phyloP scores from a whole-genome alignment of 2,797 vertebrate species.

The Glossophaga mutica region DNA sequence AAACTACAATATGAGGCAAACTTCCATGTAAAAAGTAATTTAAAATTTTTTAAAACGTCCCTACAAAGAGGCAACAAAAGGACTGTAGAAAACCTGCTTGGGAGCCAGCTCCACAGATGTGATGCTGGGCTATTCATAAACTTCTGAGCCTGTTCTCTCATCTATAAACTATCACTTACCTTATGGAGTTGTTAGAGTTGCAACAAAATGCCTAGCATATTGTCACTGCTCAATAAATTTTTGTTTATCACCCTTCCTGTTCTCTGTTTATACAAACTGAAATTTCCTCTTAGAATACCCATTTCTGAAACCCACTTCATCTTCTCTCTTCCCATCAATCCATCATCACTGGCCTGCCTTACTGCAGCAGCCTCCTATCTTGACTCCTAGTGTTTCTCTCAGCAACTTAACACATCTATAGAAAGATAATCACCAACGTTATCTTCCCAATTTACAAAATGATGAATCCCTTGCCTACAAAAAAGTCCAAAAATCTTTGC shows the following conservation, averaged over 20 bases:
- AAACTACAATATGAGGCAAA: constrained; percentile 38
- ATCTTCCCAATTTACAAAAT: not conserved
- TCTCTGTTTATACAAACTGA: not conserved
- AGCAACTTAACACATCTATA: not conserved
- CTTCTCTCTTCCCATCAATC: not conserved
- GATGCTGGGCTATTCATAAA: not conserved
- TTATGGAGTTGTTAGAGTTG: not conserved
- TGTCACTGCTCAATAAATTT: not conserved
- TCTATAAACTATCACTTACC: not conserved
- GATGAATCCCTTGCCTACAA: not conserved
- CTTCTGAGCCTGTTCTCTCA: not conserved
- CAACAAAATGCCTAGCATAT: not conserved
- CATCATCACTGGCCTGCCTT: not conserved
- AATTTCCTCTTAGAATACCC: not conserved
- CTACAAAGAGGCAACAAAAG: constrained; percentile 2
- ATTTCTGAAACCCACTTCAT: not conserved
- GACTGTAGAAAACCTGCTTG: not conserved
- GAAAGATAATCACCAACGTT: constrained; percentile 9
- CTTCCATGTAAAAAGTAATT: not conserved
- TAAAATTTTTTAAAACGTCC: not conserved
- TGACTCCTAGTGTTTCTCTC: not conserved
- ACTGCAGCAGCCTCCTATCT: not conserved
- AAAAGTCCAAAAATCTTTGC: not conserved
- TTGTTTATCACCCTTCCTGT: not conserved
- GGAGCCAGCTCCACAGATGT: not conserved